phyloP scores from a whole-genome alignment of 92 coral and sea anemone species.

The Anthopleura xanthogrammica region DNA sequence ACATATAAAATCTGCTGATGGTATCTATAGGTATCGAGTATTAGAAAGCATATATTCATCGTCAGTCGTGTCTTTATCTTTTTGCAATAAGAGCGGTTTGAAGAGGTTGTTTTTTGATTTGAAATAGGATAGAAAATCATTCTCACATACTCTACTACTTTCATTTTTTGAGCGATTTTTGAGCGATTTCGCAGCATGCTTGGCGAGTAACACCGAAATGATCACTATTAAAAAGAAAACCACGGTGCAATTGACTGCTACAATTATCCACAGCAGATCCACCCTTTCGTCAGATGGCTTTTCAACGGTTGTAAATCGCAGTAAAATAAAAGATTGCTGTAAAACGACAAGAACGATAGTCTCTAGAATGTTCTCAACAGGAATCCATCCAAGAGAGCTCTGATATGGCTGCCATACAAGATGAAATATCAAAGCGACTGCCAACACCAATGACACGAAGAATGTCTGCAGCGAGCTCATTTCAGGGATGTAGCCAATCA shows the following conservation, averaged over 20 bases:
- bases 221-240: background rate
- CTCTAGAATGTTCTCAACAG: slow-evolving; percentile 52
- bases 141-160: background rate
- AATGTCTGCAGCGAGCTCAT: slow-evolving; percentile 52
- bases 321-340: slow-evolving; percentile 48
- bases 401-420: slow-evolving; percentile 38
- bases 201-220: background rate
- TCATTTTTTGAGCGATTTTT: background rate
- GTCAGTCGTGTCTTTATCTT: background rate
- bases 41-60: too few species aligned
- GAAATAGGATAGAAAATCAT: background rate
- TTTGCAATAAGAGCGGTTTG: background rate
- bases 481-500: slow-evolving; percentile 45
- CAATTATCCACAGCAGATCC: background rate
- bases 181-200: slow-evolving; percentile 1
- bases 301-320: slow-evolving; percentile 18
- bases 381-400: slow-evolving; percentile 23
- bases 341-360: slow-evolving; percentile 46
- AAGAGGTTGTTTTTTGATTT: background rate
- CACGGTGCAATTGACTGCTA: background rate
- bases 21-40: too few species aligned
- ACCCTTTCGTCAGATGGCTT: background rate
- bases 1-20: too few species aligned
- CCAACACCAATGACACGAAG: slow-evolving; percentile 42
- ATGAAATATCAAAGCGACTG: slow-evolving; percentile 41